These are phyloP conservation scores for Mactra quadrangularis DNA, from an alignment of 1,140 invertebrate species.

Conservation along the genomic window DNA sequence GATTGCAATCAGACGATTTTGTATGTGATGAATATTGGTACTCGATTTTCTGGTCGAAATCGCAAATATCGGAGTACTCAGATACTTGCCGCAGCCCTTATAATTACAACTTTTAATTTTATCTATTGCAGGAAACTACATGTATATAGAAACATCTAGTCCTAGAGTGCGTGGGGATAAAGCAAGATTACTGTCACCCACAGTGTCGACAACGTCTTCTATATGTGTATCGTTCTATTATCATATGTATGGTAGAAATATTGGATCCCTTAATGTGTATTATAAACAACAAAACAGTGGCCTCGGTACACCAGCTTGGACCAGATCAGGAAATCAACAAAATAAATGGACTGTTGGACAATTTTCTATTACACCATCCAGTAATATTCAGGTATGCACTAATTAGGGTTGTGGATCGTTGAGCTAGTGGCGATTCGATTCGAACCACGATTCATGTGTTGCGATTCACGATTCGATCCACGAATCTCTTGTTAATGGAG, in stretches of 20 bases:
- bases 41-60: too few relatives aligned
- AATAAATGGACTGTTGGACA: conserved; percentile 76
- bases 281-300: conserved; percentile 41
- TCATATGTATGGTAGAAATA: conserved; percentile 88
- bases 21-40: too few relatives aligned
- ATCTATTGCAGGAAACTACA: conserved; percentile 73
- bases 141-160: conserved; percentile 75
- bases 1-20: too few relatives aligned
- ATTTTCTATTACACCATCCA: conserved; percentile 60
- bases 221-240: conserved; percentile 86
- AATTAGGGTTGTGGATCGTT: too few relatives aligned
- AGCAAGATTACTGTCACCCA: conserved; percentile 64
- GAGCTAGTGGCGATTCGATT: too few relatives aligned
- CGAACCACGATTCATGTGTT: too few relatives aligned
- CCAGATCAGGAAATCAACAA: conserved; percentile 76
- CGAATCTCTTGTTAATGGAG: too few relatives aligned
- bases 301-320: conserved; percentile 70
- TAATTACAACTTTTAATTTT: too few relatives aligned
- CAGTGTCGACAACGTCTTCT: conserved; percentile 18
- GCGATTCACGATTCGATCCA: too few relatives aligned
- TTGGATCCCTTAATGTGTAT: conserved; percentile 73
- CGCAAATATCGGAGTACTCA: too few relatives aligned
- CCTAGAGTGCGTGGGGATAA: conserved; percentile 68
- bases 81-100: too few relatives aligned
- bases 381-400: conserved; percentile 50